Evolutionary conservation across 1,140 invertebrate genomes (phyloP).

Genomic region (Aphelenchoides fujianensis): DNA sequence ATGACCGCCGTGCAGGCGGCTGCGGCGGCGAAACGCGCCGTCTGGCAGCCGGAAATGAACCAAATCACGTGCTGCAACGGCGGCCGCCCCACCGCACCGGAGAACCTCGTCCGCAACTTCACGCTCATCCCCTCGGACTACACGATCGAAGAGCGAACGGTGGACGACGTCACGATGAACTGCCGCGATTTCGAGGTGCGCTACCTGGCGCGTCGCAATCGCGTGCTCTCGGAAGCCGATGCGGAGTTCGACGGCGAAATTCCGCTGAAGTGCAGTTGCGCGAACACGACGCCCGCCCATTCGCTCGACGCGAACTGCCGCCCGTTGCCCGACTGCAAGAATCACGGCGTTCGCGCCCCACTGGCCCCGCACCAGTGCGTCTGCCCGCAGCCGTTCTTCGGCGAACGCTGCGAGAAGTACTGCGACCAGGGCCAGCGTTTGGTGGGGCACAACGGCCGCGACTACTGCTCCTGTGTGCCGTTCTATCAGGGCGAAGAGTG

Average conservation of each 20-base stretch:
- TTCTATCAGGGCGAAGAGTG: constrained; percentile 61
- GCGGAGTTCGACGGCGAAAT: neutral
- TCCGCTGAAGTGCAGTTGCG: constrained; percentile 1
- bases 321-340: constrained; percentile 52
- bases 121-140: constrained; percentile 1
- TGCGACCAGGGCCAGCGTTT: constrained; percentile 61
- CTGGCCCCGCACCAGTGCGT: constrained; percentile 40
- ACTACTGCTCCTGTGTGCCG: constrained; percentile 58
- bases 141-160: constrained; percentile 8
- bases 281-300: constrained; percentile 20
- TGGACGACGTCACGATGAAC: constrained; percentile 13
- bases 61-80: constrained; percentile 7
- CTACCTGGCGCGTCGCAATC: neutral
- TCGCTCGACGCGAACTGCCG: constrained; percentile 52
- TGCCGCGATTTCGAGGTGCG: constrained; percentile 10
- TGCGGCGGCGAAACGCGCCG: neutral
- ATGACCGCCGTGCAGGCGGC: too few species aligned
- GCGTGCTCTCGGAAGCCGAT: constrained; percentile 3
- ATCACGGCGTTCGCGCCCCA: constrained; percentile 52
- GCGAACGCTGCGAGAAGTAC: constrained; percentile 57
- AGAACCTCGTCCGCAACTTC: neutral
- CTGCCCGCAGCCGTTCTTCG: constrained; percentile 58
- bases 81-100: neutral
- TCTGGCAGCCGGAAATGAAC: constrained; percentile 3
- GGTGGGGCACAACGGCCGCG: constrained; percentile 33